Conservation (phyloP, 2,888 invertebrate species). For the Xylocampa areola region DNA sequence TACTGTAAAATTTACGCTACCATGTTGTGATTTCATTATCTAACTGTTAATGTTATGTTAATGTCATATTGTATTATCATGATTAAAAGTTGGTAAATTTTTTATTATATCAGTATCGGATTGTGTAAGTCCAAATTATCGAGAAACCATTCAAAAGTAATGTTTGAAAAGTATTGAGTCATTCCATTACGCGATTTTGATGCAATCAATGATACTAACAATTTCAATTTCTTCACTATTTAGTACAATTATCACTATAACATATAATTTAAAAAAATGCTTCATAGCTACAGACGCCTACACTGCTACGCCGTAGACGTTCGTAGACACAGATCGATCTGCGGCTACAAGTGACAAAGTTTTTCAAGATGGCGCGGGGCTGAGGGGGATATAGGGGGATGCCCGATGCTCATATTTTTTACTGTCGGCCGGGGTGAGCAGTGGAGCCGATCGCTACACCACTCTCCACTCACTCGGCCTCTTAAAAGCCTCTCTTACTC, state of each 20-base stretch:
- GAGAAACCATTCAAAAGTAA: too few species aligned
- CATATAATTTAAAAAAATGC: constrained; percentile 48
- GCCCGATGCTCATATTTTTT: constrained; percentile 90
- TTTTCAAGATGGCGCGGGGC: constrained; percentile 87
- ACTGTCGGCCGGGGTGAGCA: constrained; percentile 89
- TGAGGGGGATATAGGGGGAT: constrained; percentile 76
- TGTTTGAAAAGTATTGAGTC: too few species aligned
- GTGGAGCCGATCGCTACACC: constrained; percentile 88
- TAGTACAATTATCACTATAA: too few species aligned
- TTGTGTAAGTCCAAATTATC: neutral
- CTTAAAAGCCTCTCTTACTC: constrained; percentile 84
- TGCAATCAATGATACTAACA: too few species aligned
- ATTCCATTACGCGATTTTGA: too few species aligned
- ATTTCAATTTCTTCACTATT: too few species aligned
- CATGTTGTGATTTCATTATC: constrained; percentile 16
- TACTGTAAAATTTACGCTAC: constrained; percentile 7
- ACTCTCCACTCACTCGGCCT: constrained; percentile 88
- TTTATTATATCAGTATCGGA: neutral
- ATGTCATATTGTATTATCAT: constrained; percentile 14
- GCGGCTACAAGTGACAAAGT: constrained; percentile 88
- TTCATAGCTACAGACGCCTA: constrained; percentile 59
- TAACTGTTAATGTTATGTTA: neutral
- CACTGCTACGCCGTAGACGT: constrained; percentile 72
- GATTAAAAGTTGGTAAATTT: constrained; percentile 1
- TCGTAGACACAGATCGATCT: constrained; percentile 88